Evolutionary conservation across 2,113 vertebrate genomes (phyloP).

Genomic region (Empidonax traillii): DNA sequence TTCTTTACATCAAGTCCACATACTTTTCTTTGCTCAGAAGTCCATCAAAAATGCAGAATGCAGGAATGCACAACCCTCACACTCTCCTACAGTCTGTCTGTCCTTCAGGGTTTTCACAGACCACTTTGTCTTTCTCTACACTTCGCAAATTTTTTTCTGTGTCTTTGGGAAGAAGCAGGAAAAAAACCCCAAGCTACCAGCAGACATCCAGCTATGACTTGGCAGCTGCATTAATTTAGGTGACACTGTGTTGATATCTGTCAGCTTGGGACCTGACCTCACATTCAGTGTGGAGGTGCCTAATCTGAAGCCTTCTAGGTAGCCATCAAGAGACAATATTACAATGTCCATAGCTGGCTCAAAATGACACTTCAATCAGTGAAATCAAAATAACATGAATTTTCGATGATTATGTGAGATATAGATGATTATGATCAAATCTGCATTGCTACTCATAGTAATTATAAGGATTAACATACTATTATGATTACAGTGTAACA

Average conservation of each 20-base stretch:
- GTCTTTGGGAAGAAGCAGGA: neutral
- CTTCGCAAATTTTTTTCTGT: neutral
- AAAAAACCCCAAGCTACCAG: neutral
- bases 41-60: fast-evolving
- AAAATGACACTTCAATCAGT: neutral
- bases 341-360: neutral
- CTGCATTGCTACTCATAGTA: neutral
- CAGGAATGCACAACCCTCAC: neutral
- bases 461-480: slow-evolving; percentile 3
- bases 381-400: neutral
- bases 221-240: neutral
- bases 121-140: neutral
- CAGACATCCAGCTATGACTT: neutral
- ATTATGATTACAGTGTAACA: neutral
- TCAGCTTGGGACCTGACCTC: neutral
- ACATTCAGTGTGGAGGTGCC: neutral
- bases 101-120: neutral
- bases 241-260: neutral
- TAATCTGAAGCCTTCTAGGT: neutral
- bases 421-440: neutral
- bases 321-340: neutral
- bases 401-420: neutral
- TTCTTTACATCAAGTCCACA: neutral
- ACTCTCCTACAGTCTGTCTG: neutral
- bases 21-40: neutral